phyloP scores from a whole-genome alignment of 1,140 invertebrate genomes.

The Drosophila persimilis region DNA sequence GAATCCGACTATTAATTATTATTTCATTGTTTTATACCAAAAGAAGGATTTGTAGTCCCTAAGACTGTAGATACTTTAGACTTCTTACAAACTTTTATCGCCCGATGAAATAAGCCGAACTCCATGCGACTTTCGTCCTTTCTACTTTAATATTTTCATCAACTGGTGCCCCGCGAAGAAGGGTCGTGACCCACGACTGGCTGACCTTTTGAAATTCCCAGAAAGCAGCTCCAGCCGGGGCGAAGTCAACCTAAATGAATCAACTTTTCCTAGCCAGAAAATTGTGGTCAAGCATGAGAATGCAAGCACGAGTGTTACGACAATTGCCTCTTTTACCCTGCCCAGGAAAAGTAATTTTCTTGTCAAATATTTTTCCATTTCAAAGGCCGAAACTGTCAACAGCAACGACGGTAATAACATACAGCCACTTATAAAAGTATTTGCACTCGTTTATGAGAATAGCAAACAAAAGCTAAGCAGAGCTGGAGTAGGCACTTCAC shows the following conservation, averaged over 20 bases:
- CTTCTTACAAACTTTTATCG: no score
- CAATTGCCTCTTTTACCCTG: not conserved
- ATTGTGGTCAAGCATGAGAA: constrained; percentile 29
- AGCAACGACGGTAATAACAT: constrained; percentile 24
- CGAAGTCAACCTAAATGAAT: constrained; percentile 28
- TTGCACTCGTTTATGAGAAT: constrained; percentile 74
- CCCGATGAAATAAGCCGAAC: no score
- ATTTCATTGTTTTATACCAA: no score
- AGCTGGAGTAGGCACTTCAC: constrained; percentile 19
- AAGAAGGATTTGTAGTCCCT: no score
- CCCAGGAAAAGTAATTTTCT: constrained; percentile 64
- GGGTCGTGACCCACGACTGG: no score
- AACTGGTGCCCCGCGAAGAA: no score
- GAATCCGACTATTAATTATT: no score
- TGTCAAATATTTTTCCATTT: constrained; percentile 79
- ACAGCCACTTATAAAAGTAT: constrained; percentile 76
- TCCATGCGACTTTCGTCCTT: no score
- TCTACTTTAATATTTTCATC: no score
- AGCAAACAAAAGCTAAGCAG: constrained; percentile 44
- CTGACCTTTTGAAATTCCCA: no score
- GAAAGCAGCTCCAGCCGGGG: no score
- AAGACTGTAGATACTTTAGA: no score
- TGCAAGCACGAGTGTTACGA: not conserved
- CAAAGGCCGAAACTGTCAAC: constrained; percentile 72
- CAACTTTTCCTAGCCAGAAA: constrained; percentile 18